Percentiles rank a stretch among this genome's conserved stretches.
Conservation (phyloP, 35 echinoderm and acorn worm species). For the Lytechinus pictus region DNA sequence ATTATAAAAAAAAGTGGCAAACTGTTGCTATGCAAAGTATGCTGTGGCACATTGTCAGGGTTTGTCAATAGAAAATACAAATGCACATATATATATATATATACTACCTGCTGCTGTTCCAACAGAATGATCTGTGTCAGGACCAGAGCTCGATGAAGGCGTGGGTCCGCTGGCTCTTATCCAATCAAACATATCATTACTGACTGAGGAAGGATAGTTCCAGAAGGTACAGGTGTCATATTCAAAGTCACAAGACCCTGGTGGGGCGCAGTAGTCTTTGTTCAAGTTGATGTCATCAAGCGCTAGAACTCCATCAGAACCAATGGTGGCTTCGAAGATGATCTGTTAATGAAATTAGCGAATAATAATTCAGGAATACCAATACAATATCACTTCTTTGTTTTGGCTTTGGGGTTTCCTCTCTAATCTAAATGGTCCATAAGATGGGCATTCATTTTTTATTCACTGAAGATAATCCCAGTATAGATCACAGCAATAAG, state of each 20-base stretch:
- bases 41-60: too few relatives aligned
- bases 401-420: too few relatives aligned
- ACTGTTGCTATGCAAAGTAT: too few relatives aligned
- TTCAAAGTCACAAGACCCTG: constrained; percentile 90
- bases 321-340: constrained; percentile 58
- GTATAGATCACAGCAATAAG: too few relatives aligned
- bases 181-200: constrained; percentile 72
- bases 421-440: too few relatives aligned
- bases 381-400: too few relatives aligned
- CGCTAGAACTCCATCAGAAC: constrained; percentile 61
- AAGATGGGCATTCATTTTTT: too few relatives aligned
- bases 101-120: constrained; percentile 66
- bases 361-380: too few relatives aligned
- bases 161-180: constrained; percentile 60
- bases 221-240: constrained; percentile 76
- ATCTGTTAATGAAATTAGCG: constrained; percentile 21
- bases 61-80: too few relatives aligned
- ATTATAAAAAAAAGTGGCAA: too few relatives aligned
- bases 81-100: neutral
- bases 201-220: constrained; percentile 28
- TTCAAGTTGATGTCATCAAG: constrained; percentile 80
- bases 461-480: too few relatives aligned
- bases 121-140: constrained; percentile 74
- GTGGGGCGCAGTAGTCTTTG: constrained; percentile 54
- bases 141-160: constrained; percentile 58